Base-by-base conservation (phyloP, 1,140 invertebrate genomes). In the Heterodera schachtii region DNA sequence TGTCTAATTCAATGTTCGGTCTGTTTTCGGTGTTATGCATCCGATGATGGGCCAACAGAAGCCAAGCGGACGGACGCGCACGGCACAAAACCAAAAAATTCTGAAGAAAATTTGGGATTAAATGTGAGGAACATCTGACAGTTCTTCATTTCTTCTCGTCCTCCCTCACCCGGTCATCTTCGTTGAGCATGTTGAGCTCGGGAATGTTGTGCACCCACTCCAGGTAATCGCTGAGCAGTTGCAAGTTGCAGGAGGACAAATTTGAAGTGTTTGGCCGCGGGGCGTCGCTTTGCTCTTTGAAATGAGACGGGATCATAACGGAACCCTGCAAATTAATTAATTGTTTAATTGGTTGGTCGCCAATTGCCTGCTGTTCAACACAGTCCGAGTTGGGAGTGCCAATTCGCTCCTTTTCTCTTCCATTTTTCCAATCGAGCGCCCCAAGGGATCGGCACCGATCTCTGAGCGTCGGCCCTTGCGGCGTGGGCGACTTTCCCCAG, bases 221-320 rank as follows among this genome's bases (percentile, higher is more conserved):
- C 43, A 78, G 76, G 69, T 78, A 78, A n/a, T 78, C 76, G 69
- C 57, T 78, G 1, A 78, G 21, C 69, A 78, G 69, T 66, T 78
- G 64, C 49, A 78, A 41, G 19, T 76, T 76, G 9, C 2, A 31
- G 13, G 21, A 13, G 13, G 74, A 41, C 13, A n/a, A 19, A 11
- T 46, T 44, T 44, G 49, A 44, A n/a, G 16, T 52, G 52, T 52
- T 52, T 52, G 9, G 52, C 44, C 19, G 49, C 4, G 13, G 11
- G 7, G 31, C 60, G 60, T 4, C 11, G 4, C 47, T 75, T 13
- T 19, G 60, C 19, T 31, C 1, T 31, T 52, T 76, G 41, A 8
- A 76, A 67, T 16, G 31, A 43, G 11, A 66, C 19, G 13, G 74
- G 43, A 13, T 8, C 74, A 57, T 76, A 16, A 8, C 6, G 49